phyloP scores from a whole-genome alignment of 2,888 invertebrate genomes.

The Synergus laeviventris region DNA sequence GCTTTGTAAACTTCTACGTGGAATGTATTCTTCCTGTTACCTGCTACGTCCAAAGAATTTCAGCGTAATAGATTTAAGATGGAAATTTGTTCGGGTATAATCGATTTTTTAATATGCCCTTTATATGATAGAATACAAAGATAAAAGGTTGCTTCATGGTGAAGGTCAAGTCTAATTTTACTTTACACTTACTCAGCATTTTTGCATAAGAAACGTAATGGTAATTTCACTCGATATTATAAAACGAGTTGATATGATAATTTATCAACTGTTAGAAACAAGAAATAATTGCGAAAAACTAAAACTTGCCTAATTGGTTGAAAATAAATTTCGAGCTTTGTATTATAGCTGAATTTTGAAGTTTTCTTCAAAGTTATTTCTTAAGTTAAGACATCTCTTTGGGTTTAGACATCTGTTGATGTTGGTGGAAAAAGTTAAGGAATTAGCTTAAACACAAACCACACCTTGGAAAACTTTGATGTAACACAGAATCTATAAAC shows the following conservation, averaged over 20 bases:
- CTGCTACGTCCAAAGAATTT: constrained; percentile 10
- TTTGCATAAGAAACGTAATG: no score
- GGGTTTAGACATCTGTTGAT: neutral
- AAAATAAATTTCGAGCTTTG: neutral
- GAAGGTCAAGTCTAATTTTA: neutral
- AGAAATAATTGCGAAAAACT: neutral
- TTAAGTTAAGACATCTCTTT: neutral
- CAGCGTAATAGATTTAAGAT: neutral
- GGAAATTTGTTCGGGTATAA: neutral
- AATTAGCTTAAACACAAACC: neutral
- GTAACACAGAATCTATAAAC: neutral
- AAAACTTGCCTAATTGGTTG: neutral
- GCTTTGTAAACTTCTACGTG: constrained; percentile 49
- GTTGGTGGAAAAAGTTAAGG: neutral
- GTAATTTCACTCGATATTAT: no score
- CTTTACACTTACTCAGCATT: neutral
- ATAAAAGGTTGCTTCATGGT: constrained; percentile 1
- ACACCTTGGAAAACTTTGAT: neutral
- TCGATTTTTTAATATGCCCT: no score
- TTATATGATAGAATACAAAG: no score
- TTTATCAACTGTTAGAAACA: no score
- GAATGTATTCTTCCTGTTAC: constrained; percentile 49
- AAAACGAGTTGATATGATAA: no score
- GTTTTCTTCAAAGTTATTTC: neutral
- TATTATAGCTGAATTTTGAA: neutral